Evolutionary conservation across 2,113 vertebrate species (phyloP).

Genomic region (Phycodurus eques): DNA sequence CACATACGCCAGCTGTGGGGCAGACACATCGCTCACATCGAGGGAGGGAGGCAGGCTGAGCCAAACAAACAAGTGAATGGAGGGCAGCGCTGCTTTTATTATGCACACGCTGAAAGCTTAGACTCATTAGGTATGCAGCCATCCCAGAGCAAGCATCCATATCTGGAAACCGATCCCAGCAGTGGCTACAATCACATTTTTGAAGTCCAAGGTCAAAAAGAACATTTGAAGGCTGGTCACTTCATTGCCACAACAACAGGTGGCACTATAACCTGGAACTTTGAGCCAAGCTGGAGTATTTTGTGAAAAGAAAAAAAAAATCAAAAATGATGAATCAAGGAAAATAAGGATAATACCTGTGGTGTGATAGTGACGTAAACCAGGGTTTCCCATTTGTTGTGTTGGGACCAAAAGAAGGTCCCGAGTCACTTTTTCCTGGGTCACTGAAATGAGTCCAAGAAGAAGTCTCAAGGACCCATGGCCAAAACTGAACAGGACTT

Average conservation of each 20-base stretch:
- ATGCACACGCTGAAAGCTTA: conserved; percentile 61
- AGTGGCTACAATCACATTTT: conserved; percentile 49
- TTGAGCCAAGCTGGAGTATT: neutral
- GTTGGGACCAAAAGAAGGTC: too few relatives aligned
- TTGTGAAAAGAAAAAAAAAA: neutral
- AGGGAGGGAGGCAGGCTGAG: conserved; percentile 57
- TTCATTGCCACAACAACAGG: neutral
- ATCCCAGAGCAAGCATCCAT: conserved; percentile 69
- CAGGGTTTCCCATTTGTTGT: neutral
- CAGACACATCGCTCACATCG: conserved; percentile 66
- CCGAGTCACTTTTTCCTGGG: too few relatives aligned
- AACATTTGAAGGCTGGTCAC: neutral
- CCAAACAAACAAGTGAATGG: conserved; percentile 69
- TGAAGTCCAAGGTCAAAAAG: conserved; percentile 1
- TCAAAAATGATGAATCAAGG: neutral
- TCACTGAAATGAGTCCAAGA: too few relatives aligned
- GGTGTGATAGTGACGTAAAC: neutral
- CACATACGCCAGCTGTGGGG: conserved; percentile 62
- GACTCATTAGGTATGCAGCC: conserved; percentile 71
- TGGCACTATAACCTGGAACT: neutral
- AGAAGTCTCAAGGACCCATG: neutral
- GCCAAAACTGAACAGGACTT: neutral
- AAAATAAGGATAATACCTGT: neutral
- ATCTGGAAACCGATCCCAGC: conserved; percentile 67
- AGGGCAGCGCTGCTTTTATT: conserved; percentile 62